phyloP scores from a whole-genome alignment of 2,888 invertebrate genomes.

The Limnephilus rhombicus region DNA sequence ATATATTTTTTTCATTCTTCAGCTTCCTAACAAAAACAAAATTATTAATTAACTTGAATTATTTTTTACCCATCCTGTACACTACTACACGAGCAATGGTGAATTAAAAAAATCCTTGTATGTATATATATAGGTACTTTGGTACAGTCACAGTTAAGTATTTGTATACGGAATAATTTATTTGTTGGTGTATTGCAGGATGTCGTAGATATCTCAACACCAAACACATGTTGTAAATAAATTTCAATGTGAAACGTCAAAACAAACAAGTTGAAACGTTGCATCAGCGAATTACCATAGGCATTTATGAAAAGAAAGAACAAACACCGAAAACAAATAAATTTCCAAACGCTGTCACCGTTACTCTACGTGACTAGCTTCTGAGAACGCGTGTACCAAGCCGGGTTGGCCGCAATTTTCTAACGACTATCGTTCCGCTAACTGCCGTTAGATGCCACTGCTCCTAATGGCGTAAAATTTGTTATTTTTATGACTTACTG shows the following conservation, averaged over 20 bases:
- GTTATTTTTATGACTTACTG: slow-evolving; percentile 46
- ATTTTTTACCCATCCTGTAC: too few relatives aligned
- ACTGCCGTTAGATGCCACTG: slow-evolving; percentile 57
- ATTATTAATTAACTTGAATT: too few relatives aligned
- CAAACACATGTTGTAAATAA: slow-evolving; percentile 49
- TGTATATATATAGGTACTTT: too few relatives aligned
- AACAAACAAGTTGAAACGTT: slow-evolving; percentile 50
- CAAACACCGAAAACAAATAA: slow-evolving; percentile 56
- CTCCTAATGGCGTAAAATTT: not conserved
- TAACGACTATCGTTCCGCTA: slow-evolving; percentile 47
- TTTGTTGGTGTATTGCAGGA: not conserved
- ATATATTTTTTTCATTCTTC: too few relatives aligned
- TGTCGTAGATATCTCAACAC: slow-evolving; percentile 11
- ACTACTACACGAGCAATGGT: too few relatives aligned
- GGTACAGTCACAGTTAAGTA: too few relatives aligned
- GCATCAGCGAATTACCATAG: slow-evolving; percentile 53
- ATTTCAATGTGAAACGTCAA: slow-evolving; percentile 49
- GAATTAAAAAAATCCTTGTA: too few relatives aligned
- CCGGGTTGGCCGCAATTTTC: slow-evolving; percentile 25
- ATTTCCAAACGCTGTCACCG: slow-evolving; percentile 48
- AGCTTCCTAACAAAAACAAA: too few relatives aligned
- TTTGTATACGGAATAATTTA: not conserved
- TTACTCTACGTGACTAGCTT: slow-evolving; percentile 49
- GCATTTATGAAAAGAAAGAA: slow-evolving; percentile 46
- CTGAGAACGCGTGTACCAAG: not conserved